Evolutionary conservation across 2,113 vertebrate species (phyloP), one percentile per base, ranked within the genome.

Genomic region (Syngnathus typhle): DNA sequence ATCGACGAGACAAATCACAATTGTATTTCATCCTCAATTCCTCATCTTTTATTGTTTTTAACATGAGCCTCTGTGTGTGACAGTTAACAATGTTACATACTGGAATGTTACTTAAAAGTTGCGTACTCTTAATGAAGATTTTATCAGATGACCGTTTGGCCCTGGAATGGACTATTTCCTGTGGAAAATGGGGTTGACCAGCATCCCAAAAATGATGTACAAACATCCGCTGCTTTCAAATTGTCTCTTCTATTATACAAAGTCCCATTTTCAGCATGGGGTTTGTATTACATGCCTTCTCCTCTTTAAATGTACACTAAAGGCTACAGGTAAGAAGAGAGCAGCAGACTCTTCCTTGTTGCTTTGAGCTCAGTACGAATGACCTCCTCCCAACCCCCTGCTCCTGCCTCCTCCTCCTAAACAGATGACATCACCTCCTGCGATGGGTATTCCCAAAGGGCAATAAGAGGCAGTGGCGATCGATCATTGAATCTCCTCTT

Each of bases 351-450:
- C 54, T 67, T 70, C 69, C 66, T 62, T n/a, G 21, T 39, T 68
- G 72, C 46, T 76, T 76, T 75, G 27, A 72, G 73, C 72, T 70
- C 60, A 83, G 75, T 83, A 86, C 65, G 75, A 88, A 85, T 80
- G 82, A 86, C 83, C 84, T 84, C 71, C 75, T 62, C 68, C 44
- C 44, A 47, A 47, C 44, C 1, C 18, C 37, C 37, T 16, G 1
- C 15, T 36, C 15, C 4, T 32, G 4, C 16, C 59, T 18, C 58
- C 13, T 38, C 37, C 37, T 13, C 68, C 60, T 44, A 77, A 80
- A 77, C 56, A 72, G 79, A 85, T 87, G 82, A 87, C 85, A 82
- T 84, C 81, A 86, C 67, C 67, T 51, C 67, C 38, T 69, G 64
- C 69, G 58, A 76, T 52, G 64, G 71, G 64, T 68, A 75, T 78